Percentiles rank a stretch among this genome's conserved stretches.
Conservation (phyloP, 2,888 invertebrate species). For the Drosophila anomalata region DNA sequence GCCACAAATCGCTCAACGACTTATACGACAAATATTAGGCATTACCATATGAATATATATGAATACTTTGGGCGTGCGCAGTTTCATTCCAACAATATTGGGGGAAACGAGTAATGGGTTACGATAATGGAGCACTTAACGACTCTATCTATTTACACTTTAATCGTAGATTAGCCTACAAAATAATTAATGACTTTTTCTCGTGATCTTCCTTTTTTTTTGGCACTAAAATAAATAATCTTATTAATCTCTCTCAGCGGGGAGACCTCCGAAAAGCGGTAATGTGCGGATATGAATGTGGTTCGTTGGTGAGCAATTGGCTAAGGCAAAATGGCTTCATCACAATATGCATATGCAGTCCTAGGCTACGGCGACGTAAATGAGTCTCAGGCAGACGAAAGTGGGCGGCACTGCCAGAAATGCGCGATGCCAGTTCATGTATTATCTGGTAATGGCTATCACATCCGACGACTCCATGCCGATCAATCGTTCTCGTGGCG, state of each 20-base stretch:
- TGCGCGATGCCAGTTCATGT: constrained; percentile 31
- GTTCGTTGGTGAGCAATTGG: constrained; percentile 13
- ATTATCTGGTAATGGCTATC: constrained; percentile 66
- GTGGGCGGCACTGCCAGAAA: constrained; percentile 31
- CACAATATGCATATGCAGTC: constrained; percentile 25
- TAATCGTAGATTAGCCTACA: constrained; percentile 38
- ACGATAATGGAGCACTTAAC: constrained; percentile 24
- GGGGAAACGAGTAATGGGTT: constrained; percentile 10
- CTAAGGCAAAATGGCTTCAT: constrained; percentile 41
- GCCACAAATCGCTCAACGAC: constrained; percentile 54
- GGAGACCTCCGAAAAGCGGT: constrained; percentile 36
- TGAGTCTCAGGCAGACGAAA: constrained; percentile 40
- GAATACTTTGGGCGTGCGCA: constrained; percentile 76
- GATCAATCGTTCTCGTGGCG: constrained; percentile 61
- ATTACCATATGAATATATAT: constrained; percentile 44
- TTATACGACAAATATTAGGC: constrained; percentile 17
- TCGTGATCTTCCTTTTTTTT: constrained; percentile 45
- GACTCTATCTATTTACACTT: constrained; percentile 46
- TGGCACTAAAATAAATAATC: constrained; percentile 79
- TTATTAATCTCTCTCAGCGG: constrained; percentile 71
- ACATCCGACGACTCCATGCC: constrained; percentile 57
- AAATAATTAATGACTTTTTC: constrained; percentile 72
- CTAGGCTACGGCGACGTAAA: constrained; percentile 39
- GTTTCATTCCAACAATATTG: constrained; percentile 46
- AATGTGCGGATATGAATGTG: constrained; percentile 17